Evolutionary conservation across 2,888 invertebrate genomes (phyloP), one percentile per base, ranked within the genome.

Genomic region (Ennomos erosarius): DNA sequence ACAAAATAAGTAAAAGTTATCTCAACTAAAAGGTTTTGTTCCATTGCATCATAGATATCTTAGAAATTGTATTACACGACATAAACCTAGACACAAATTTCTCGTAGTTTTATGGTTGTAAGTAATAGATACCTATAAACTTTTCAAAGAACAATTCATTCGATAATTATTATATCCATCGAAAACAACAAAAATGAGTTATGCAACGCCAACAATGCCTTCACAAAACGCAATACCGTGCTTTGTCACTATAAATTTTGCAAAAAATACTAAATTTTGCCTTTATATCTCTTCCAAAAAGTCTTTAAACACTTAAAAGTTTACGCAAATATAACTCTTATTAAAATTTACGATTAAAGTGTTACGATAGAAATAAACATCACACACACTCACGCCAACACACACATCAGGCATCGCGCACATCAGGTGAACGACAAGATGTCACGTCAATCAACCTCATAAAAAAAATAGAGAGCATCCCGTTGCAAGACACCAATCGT

Each of bases 191-290:
- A 70, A 75, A 67, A 76, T 75, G n/a, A n/a, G n/a, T 83, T 80
- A 75, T 83, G 74, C 26, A 26, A 6, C 62, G 51, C 53, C 59
- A 75, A 86, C 84, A 88, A 86, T 83, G 74, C 70, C 49, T 62
- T 56, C 66, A 84, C 82, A 83, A 82, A 88, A 87, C 82, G 82
- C 81, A 86, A 84, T 88, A 61, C 70, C 88, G 87, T 89, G 89
- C 75, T 82, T 71, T 85, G 89, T 89, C 89, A 75, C 67, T 74
- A 82, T 90, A 88, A 90, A 90, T 90, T 81, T 74, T 72, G 68
- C 71, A 75, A 82, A 82, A 86, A 88, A 85, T 88, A 84, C 81
- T 79, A 86, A 87, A 80, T 87, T 54, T 82, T 78, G 66, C 78
- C 70, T 85, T 86, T 85, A 84, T 80, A 76, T 68, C 75, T 48